Evolutionary conservation across 2,888 invertebrate genomes (phyloP), one percentile per base, ranked within the genome.

Genomic region (Diplolepis rosae): DNA sequence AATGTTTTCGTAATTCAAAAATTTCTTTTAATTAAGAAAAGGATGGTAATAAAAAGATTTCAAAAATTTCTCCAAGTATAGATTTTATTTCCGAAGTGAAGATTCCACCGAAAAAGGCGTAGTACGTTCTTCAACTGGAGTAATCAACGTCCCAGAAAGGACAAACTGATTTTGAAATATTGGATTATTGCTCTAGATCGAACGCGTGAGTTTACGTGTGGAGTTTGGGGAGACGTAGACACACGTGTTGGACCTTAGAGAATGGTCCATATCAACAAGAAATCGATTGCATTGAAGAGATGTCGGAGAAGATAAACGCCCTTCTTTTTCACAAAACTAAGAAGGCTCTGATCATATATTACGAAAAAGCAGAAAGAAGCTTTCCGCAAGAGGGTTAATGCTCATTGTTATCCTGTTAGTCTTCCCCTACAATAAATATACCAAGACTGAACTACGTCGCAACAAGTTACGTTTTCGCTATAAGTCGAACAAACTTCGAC

Each of bases 181-280:
- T 68, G 78, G 83, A 77, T 68, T 77, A 71, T 74, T 76, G 79
- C 86, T 88, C 87, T 88, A 87, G 84, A 88, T 88, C 88, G 88
- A 88, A 88, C 88, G 85, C 88, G 86, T 88, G 88, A 88, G 88
- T 88, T 88, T 88, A 88, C 88, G 88, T 88, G 85, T 86, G 84
- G 81, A 76, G 82, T 77, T n/a, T 85, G 78, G 83, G 81, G 83
- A 82, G 81, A 88, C 88, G 88, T 88, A 89, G 88, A 88, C 88
- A 83, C 87, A 87, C 87, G 88, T 87, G 88, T 89, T 89, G 87
- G 88, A 88, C 87, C 85, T 87, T 87, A 88, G 86, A 88, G 87
- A 79, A 81, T 80, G 77, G 81, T 85, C 83, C 77, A 61, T 54
- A 69, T 45, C 80, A 74, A 28, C 83, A 71, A 69, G 52, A 66